Evolutionary conservation across 2,113 vertebrate species (phyloP).

Genomic region (Upupa epops): DNA sequence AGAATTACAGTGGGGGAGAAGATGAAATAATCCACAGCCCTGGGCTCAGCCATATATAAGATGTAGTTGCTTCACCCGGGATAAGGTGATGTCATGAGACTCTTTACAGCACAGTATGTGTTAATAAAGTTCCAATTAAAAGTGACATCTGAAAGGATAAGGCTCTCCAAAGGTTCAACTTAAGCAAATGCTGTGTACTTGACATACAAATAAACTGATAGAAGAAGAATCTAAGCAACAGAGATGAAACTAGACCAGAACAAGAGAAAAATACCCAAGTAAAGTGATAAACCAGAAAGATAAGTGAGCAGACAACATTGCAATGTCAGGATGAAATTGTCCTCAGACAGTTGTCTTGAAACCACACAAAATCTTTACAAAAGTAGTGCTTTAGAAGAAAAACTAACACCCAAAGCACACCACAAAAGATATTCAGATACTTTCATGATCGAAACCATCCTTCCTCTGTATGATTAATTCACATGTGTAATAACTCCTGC

Average conservation of each 20-base stretch:
- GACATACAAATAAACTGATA: not conserved
- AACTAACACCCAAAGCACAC: not conserved
- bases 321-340: not conserved
- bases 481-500: not conserved
- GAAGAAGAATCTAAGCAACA: not conserved
- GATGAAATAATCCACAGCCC: not conserved
- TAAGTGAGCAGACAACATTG: not conserved
- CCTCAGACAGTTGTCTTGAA: not conserved
- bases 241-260: not conserved
- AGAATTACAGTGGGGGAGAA: not conserved
- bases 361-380: not conserved
- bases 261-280: not conserved
- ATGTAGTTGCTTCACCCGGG: not conserved
- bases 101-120: not conserved
- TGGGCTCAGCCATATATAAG: not conserved
- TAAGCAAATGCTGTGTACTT: not conserved
- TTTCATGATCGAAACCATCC: not conserved
- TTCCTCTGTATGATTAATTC: not conserved
- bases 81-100: not conserved
- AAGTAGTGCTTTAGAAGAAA: not conserved
- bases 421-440: not conserved
- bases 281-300: not conserved
- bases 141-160: not conserved
- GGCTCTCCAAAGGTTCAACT: not conserved
- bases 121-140: not conserved